Base-by-base conservation (phyloP, 2,888 invertebrate species). In the Drosophila cyrtoloma region DNA sequence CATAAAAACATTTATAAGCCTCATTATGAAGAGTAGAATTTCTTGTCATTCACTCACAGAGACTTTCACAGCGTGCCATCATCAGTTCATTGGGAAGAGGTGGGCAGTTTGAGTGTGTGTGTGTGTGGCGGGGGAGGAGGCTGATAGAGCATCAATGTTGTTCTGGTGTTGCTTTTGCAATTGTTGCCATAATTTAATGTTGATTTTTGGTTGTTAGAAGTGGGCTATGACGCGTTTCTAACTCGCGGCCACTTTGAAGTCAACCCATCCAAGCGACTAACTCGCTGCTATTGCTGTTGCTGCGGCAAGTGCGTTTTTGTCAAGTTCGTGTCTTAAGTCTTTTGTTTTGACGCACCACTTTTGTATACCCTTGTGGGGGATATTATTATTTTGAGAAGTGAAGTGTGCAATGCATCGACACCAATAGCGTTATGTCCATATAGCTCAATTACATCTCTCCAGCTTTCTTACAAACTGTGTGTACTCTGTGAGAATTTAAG, bases 11-110 rank as follows among this genome's bases (percentile, higher is more conserved):
- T 90, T 86, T 90, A 86, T 86, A 86, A 86, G 90, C 78, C 87
- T 89, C 86, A 88, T 90, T 86, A 89, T 90, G 81, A 82, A 85
- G 88, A 90, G 86, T 79, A 88, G 89, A 90, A 88, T 88, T 90
- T 90, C 89, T 88, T 82, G 91, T 83, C 77, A 80, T 82, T 84
- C 80, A 87, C 82, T 70, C 77, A 75, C 28, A 51, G 42, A 67
- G 79, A 89, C 89, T 88, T 91, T 91, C 86, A 80, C 82, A 82
- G 81, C 82, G 71, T 77, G 72, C 61, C 28, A 28, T 39, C 39
- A 6, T n/a, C 30, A 30, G 9, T 10, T 26, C 37, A 56, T 28
- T 56, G 56, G 37, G 19, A 6, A 28, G 53, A 32, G 37, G 30
- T 51, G n/a, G 28, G 47, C 5, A 12, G 1, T n/a, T 33, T 14